phyloP scores from a whole-genome alignment of 2,888 invertebrate species.

The Eristalinus aeneus region DNA sequence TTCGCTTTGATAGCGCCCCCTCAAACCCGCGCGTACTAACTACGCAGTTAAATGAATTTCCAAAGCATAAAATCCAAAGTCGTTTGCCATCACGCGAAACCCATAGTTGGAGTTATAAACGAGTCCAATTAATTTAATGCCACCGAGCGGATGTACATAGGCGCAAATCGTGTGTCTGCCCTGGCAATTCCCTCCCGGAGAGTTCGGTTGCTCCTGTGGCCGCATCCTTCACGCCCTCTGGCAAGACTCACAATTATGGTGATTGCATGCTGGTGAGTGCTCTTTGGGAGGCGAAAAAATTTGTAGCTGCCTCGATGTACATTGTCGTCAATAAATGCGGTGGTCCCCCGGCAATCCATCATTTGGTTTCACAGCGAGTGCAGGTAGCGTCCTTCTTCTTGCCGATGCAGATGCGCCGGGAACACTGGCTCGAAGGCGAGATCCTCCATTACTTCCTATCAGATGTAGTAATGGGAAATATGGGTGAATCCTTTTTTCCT shows the following conservation, averaged over 20 bases:
- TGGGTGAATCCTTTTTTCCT: slow-evolving; percentile 60
- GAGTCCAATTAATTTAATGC: slow-evolving; percentile 21
- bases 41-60: slow-evolving; percentile 19
- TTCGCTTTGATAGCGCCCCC: slow-evolving; percentile 14
- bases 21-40: slow-evolving; percentile 11
- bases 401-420: slow-evolving; percentile 43
- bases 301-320: slow-evolving; percentile 25
- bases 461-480: slow-evolving; percentile 65
- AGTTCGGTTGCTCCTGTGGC: neutral
- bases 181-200: neutral
- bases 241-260: slow-evolving; percentile 20
- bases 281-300: slow-evolving; percentile 23
- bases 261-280: slow-evolving; percentile 10
- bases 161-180: neutral
- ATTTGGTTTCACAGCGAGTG: slow-evolving; percentile 39
- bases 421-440: slow-evolving; percentile 24
- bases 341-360: slow-evolving; percentile 48
- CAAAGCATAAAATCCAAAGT: slow-evolving; percentile 23
- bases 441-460: slow-evolving; percentile 65
- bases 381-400: neutral
- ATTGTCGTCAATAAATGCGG: slow-evolving; percentile 66
- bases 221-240: neutral
- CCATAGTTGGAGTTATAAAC: slow-evolving; percentile 10
- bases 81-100: slow-evolving; percentile 28
- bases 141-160: neutral